These are phyloP conservation scores for Anthoscopus minutus DNA, from an alignment of 2,113 vertebrate species.

Conservation along the genomic window DNA sequence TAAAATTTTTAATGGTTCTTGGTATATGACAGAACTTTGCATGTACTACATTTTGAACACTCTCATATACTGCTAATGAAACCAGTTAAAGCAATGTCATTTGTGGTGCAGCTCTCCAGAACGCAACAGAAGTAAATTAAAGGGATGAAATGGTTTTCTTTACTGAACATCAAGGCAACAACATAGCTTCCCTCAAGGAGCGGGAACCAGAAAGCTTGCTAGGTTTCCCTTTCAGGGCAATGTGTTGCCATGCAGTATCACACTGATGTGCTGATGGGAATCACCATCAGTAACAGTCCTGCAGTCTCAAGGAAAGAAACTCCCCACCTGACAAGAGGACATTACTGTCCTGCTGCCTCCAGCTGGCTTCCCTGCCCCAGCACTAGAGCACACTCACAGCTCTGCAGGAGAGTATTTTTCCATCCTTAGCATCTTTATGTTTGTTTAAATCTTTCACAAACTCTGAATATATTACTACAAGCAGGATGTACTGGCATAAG, in stretches of 20 bases:
- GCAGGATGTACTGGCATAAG: background rate
- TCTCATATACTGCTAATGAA: background rate
- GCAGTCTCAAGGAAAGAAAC: background rate
- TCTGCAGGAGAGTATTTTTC: background rate
- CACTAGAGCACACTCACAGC: background rate
- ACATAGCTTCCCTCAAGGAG: background rate
- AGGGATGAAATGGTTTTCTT: background rate
- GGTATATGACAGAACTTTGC: background rate
- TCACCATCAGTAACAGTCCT: background rate
- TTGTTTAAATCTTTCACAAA: background rate
- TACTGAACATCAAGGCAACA: background rate
- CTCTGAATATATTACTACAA: background rate
- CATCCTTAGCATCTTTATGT: background rate
- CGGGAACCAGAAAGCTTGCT: background rate
- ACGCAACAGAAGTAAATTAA: background rate
- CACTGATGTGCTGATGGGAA: background rate
- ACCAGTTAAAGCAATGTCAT: background rate
- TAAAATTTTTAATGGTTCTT: background rate
- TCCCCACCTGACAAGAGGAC: background rate
- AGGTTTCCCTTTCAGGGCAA: background rate
- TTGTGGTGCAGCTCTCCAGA: background rate
- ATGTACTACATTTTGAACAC: background rate
- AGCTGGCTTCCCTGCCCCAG: background rate
- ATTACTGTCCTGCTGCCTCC: background rate
- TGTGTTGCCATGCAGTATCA: background rate